Evolutionary conservation across 2,797 vertebrate genomes (phyloP), one percentile per base, ranked within the genome.

Genomic region (Acanthis flammea): DNA sequence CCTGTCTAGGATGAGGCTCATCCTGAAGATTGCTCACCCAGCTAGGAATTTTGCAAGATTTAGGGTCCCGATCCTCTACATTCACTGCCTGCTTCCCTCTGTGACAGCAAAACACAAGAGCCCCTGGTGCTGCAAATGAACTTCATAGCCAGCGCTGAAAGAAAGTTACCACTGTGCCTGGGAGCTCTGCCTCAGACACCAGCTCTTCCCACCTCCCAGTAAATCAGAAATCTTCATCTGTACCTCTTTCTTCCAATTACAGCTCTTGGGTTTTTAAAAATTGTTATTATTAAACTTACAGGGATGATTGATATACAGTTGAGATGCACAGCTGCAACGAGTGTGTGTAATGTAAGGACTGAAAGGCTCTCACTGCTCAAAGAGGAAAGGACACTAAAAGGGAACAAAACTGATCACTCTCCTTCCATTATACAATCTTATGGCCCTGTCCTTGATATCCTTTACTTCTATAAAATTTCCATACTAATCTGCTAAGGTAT

Each of bases 101-200:
- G 15, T 1, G 16, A 27, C 1, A 14, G 42, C 24, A 53, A 30
- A 19, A 22, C 57, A 7, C 0, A 0, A 30, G 14, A 78, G 33
- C 12, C 28, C 5, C 47, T 4, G 30, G 53, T 4, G 51, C 0
- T 7, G 22, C 37, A 41, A 35, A 0, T 6, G 12, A 35, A 25
- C 23, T 53, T 24, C 33, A 28, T 0, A 16, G 39, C 6, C 62
- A 28, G 7, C 9, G 23, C 23, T n/a, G 23, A 28, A 28, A 66
- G 33, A 6, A 61, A 81, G 5, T 45, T 10, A 10, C 2, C 42
- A 14, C 0, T 0, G 12, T 9, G 57, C 57, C 31, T 9, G 5
- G 37, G 28, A 21, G 11, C 25, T 42, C 82, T 54, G 61, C 65
- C 55, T 65, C 54, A 4, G 6, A 53, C 10, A 41, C 7, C 24